These are phyloP conservation scores for Pentamera pediparva DNA, from an alignment of 53 echinoderm and acorn worm genomes.

Conservation along the genomic window DNA sequence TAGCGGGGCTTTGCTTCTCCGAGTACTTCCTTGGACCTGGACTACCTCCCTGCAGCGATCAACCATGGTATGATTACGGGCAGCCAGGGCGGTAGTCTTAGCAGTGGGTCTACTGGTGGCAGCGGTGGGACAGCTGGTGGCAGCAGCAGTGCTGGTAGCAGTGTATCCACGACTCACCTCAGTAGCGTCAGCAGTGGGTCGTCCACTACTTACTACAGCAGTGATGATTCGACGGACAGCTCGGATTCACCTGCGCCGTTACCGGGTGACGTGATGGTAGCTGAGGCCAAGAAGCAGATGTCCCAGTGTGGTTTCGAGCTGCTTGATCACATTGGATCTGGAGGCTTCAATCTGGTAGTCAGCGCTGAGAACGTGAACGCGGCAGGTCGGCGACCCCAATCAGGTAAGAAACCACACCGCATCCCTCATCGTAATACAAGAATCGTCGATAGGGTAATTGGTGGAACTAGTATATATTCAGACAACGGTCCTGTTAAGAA, in stretches of 20 bases:
- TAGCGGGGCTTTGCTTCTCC: too few relatives aligned
- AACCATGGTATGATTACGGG: too few relatives aligned
- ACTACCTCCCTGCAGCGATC: background rate
- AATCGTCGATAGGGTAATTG: too few relatives aligned
- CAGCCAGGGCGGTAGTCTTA: background rate
- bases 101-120: background rate
- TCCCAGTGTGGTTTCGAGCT: background rate
- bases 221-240: too few relatives aligned
- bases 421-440: too few relatives aligned
- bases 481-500: too few relatives aligned
- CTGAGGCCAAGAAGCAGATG: background rate
- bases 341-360: slow-evolving; percentile 5
- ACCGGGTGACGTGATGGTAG: background rate
- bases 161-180: background rate
- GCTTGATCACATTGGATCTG: slow-evolving; percentile 11
- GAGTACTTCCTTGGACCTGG: too few relatives aligned
- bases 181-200: background rate
- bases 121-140: background rate
- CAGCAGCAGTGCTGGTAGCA: background rate
- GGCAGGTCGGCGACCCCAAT: background rate
- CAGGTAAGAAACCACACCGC: too few relatives aligned
- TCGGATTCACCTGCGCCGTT: background rate
- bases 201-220: too few relatives aligned
- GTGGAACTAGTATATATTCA: too few relatives aligned
- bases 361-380: too few relatives aligned